Evolutionary conservation across 2,113 vertebrate genomes (phyloP).

Genomic region (Madoqua kirkii): DNA sequence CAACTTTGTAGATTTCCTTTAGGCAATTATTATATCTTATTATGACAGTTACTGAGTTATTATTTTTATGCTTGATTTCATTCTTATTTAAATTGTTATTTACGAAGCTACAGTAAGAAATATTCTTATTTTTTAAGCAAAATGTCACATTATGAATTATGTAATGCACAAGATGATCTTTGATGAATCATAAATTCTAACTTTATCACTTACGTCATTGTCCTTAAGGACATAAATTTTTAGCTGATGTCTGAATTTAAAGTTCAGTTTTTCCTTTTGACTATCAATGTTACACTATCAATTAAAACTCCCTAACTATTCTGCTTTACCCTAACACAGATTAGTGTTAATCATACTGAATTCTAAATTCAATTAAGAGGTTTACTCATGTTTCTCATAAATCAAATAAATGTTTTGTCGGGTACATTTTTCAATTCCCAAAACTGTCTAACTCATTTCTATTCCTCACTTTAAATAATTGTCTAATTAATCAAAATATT

Average conservation of each 20-base stretch:
- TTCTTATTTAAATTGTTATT: slow-evolving; percentile 37
- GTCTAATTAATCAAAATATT: slow-evolving; percentile 18
- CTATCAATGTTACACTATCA: background rate
- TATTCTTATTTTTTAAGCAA: slow-evolving; percentile 1
- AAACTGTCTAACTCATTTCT: background rate
- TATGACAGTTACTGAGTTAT: background rate
- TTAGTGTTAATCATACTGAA: background rate
- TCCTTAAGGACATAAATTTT: slow-evolving; percentile 29
- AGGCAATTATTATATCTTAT: background rate
- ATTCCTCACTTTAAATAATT: background rate
- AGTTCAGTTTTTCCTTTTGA: slow-evolving; percentile 7
- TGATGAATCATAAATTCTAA: slow-evolving; percentile 57
- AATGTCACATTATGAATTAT: slow-evolving; percentile 41
- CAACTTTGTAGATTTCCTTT: background rate
- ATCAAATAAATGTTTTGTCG: background rate
- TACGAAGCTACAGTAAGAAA: slow-evolving; percentile 32
- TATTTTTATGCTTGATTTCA: slow-evolving; percentile 31
- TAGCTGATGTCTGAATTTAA: slow-evolving; percentile 33
- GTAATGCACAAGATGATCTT: slow-evolving; percentile 19
- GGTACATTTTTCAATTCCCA: background rate
- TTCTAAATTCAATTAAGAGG: background rate
- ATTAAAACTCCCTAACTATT: background rate
- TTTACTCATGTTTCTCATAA: background rate
- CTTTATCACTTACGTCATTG: slow-evolving; percentile 46
- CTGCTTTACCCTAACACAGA: background rate